Evolutionary conservation across 2,797 vertebrate genomes (phyloP), one percentile per base, ranked within the genome.

Genomic region (Chelonia mydas): DNA sequence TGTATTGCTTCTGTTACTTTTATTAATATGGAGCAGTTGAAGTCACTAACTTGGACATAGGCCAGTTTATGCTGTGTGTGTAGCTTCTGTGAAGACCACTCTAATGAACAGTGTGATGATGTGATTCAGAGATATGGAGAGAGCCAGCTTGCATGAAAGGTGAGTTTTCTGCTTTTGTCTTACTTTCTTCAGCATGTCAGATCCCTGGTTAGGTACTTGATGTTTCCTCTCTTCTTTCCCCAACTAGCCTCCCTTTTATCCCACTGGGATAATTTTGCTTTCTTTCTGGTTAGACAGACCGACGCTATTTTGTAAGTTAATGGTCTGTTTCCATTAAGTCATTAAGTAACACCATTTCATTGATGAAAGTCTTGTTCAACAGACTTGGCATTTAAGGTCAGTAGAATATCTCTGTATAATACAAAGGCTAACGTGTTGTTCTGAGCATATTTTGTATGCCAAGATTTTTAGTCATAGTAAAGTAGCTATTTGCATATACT

Each of bases 1-100:
- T 87, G 95, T 76, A 0, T 92, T 59, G 95, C 96, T 96, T 96
- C 97, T 96, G 94, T 96, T 95, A 83, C 96, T n/a, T 37, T 6
- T 90, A 92, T 96, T 89, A 98, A 98, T 97, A 94, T 97, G 97
- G 97, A 98, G 97, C 96, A 94, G 97, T 50, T 98, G 98, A 98
- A 98, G 97, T 98, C 98, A 98, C 96, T 89, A 54, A 3, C 84
- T 81, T 98, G 98, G 98, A 97, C 15, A 61, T 5, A 57, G 84
- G 98, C 98, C 98, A 98, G 93, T 89, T 92, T 83, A 90, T 92
- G 92, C 96, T 95, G 76, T 85, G 76, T 85, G 54, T 96, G 94
- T 98, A 93, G 94, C 97, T 95, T 95, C 92, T 91, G 96, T 89
- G 87, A n/a, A 90, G 96, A 93, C 90, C 90, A 89, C 90, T 96